Percentiles rank a stretch among this genome's conserved stretches.
phyloP scores from a whole-genome alignment of 1,140 invertebrate species.

The Microplitis mediator region DNA sequence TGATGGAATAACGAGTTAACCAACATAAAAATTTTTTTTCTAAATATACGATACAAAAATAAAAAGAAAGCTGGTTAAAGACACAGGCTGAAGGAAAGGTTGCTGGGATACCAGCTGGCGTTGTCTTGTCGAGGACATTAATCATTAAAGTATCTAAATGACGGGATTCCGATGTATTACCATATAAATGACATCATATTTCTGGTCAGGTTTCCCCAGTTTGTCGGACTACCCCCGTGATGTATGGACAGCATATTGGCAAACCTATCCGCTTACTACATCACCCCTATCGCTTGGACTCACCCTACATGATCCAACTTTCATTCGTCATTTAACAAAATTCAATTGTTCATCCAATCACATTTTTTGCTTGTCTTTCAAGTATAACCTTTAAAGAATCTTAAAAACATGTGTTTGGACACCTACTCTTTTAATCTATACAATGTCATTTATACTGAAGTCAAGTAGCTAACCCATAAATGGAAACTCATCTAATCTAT shows the following conservation, averaged over 20 bases:
- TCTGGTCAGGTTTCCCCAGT: conserved; percentile 67
- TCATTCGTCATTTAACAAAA: conserved; percentile 12
- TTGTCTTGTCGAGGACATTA: conserved; percentile 64
- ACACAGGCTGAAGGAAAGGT: conserved; percentile 1
- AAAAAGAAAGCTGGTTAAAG: background rate
- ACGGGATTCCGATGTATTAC: conserved; percentile 71
- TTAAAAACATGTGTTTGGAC: too few species aligned
- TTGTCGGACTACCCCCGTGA: conserved; percentile 60
- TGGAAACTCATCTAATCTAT: too few species aligned
- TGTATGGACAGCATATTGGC: conserved; percentile 64
- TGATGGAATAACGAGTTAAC: too few species aligned
- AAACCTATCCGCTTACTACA: conserved; percentile 49
- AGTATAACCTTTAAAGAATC: too few species aligned
- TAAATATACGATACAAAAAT: too few species aligned
- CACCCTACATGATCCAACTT: conserved; percentile 24
- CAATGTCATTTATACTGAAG: too few species aligned
- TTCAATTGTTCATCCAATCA: conserved; percentile 10
- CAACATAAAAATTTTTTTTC: too few species aligned
- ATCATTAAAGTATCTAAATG: conserved; percentile 71
- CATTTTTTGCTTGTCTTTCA: background rate
- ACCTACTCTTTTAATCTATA: too few species aligned
- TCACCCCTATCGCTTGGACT: conserved; percentile 55
- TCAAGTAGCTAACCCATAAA: too few species aligned
- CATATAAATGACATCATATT: conserved; percentile 74
- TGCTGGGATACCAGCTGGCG: conserved; percentile 51